These are phyloP conservation scores for Neria commutata DNA, from an alignment of 2,888 invertebrate species.

Conservation along the genomic window DNA sequence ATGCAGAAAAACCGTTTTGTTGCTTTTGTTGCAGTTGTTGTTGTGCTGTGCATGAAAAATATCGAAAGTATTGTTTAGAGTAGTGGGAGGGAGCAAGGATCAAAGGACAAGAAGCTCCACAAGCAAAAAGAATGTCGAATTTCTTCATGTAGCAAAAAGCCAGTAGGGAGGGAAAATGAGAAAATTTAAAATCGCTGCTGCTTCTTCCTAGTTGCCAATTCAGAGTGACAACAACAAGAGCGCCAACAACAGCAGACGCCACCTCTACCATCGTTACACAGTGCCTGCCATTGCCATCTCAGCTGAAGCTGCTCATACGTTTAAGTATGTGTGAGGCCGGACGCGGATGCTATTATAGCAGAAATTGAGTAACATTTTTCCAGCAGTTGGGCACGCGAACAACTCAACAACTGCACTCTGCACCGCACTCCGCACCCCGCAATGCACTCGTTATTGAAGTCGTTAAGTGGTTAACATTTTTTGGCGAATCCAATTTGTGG, in stretches of 20 bases:
- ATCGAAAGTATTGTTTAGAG: neutral
- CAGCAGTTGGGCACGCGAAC: slow-evolving; percentile 1
- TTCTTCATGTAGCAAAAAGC: slow-evolving; percentile 45
- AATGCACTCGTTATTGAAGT: slow-evolving; percentile 35
- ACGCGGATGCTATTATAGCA: slow-evolving; percentile 25
- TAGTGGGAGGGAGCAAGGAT: neutral
- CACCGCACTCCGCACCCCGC: neutral
- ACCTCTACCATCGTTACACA: slow-evolving; percentile 17
- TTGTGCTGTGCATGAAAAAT: slow-evolving; percentile 20
- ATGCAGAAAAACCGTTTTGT: too few species aligned
- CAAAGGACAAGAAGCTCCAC: slow-evolving; percentile 2
- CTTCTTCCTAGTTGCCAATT: slow-evolving; percentile 24
- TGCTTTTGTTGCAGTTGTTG: too few species aligned
- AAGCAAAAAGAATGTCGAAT: slow-evolving; percentile 39
- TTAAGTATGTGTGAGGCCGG: neutral
- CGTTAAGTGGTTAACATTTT: slow-evolving; percentile 49
- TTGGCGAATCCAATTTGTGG: slow-evolving; percentile 41
- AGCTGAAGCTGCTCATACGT: neutral
- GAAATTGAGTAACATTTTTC: slow-evolving; percentile 21
- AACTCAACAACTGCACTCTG: slow-evolving; percentile 1
- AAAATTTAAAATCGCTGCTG: slow-evolving; percentile 24
- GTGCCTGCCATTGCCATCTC: slow-evolving; percentile 12
- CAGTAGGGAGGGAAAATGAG: too few species aligned
- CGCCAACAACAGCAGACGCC: slow-evolving; percentile 17
- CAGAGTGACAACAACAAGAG: slow-evolving; percentile 16